These are phyloP conservation scores for Amazona guildingii DNA, from an alignment of 2,113 vertebrate species.

Conservation along the genomic window DNA sequence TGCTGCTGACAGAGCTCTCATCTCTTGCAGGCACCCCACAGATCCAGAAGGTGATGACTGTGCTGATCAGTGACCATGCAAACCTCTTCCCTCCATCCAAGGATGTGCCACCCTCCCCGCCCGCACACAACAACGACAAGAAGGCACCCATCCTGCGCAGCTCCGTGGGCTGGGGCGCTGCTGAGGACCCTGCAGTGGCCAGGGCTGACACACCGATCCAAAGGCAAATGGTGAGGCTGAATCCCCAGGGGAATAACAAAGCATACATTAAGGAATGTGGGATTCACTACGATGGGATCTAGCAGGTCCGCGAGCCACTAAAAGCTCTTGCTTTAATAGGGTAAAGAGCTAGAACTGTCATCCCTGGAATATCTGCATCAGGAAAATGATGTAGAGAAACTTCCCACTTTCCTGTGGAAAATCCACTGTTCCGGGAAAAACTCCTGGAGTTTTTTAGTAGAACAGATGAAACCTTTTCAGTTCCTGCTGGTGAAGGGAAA, in stretches of 20 bases:
- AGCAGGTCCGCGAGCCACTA: background rate
- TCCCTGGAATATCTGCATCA: background rate
- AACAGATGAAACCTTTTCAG: background rate
- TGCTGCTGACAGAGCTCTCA: background rate
- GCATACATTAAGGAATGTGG: rapidly evolving
- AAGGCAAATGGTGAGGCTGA: slow-evolving; percentile 35
- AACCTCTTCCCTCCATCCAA: slow-evolving; percentile 86
- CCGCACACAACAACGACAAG: slow-evolving; percentile 70
- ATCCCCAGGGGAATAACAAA: background rate
- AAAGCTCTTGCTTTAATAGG: background rate
- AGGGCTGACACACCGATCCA: background rate
- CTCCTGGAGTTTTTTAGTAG: background rate
- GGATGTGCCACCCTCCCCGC: slow-evolving; percentile 75
- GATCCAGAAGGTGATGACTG: slow-evolving; percentile 95
- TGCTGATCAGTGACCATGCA: slow-evolving; percentile 90
- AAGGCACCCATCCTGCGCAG: slow-evolving; percentile 80
- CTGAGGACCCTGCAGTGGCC: slow-evolving; percentile 66
- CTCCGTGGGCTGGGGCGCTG: slow-evolving; percentile 92
- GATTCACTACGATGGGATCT: background rate
- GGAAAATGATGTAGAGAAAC: background rate
- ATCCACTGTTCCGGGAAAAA: background rate
- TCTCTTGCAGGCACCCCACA: slow-evolving; percentile 84
- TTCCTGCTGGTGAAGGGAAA: background rate
- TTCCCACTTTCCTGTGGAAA: slow-evolving; percentile 32
- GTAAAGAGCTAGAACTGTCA: background rate